Percentiles rank a stretch among this genome's conserved stretches.
Conservation (phyloP, 2,113 vertebrate genomes). For the Dermatemys mawii region DNA sequence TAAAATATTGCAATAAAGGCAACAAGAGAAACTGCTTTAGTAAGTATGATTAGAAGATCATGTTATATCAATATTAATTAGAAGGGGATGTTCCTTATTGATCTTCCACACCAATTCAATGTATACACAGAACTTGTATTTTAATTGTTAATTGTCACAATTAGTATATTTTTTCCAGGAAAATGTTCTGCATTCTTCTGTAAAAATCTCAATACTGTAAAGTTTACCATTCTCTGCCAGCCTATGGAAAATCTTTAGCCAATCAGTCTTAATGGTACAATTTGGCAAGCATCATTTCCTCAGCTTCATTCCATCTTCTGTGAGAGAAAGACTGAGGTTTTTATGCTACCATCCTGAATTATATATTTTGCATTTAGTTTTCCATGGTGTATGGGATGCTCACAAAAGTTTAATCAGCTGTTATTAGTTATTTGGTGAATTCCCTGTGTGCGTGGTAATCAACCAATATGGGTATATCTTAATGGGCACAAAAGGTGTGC, state of each 20-base stretch:
- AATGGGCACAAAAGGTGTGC: not conserved
- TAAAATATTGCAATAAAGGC: not conserved
- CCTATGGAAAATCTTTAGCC: not conserved
- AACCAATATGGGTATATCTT: not conserved
- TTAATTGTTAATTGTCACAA: not conserved
- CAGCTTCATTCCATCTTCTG: not conserved
- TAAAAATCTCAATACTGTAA: not conserved
- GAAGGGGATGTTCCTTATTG: not conserved
- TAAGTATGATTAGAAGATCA: not conserved
- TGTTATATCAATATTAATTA: not conserved
- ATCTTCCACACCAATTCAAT: not conserved
- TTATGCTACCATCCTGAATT: not conserved
- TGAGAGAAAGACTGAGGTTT: not conserved
- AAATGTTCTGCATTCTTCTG: not conserved
- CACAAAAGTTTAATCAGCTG: not conserved
- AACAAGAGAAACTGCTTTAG: not conserved
- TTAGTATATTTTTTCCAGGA: accelerated
- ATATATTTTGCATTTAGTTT: not conserved
- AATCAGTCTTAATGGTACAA: not conserved
- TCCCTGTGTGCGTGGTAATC: not conserved
- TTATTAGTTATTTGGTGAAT: not conserved
- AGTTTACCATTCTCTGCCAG: not conserved
- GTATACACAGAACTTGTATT: accelerated
- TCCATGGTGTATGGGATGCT: not conserved
- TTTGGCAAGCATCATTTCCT: not conserved